Evolutionary conservation across 2,797 vertebrate genomes (phyloP).

Genomic region (Neosilurus mollespiculum): DNA sequence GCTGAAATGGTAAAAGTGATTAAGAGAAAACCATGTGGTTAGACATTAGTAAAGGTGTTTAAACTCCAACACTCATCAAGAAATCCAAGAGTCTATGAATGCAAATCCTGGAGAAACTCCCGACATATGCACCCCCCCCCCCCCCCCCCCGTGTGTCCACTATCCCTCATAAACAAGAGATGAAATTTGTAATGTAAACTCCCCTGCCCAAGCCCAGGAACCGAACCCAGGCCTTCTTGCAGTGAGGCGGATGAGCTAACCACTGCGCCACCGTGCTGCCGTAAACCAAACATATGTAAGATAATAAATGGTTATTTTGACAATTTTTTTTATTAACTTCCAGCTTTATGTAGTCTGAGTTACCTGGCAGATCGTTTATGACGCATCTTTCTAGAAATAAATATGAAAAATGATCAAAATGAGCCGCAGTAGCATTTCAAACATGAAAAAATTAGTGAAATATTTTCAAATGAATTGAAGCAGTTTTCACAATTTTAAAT

Average conservation of each 20-base stretch:
- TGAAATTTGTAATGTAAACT: too few species aligned
- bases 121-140: background rate
- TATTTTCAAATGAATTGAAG: background rate
- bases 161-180: background rate
- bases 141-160: background rate
- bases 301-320: too few species aligned
- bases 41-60: background rate
- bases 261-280: too few species aligned
- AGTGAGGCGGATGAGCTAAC: too few species aligned
- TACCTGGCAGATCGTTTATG: too few species aligned
- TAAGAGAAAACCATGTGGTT: background rate
- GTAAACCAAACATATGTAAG: too few species aligned
- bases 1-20: background rate
- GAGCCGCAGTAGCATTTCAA: too few species aligned
- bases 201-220: too few species aligned
- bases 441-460: too few species aligned
- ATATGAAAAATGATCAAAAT: background rate
- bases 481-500: background rate
- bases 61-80: background rate
- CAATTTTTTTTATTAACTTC: too few species aligned
- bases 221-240: too few species aligned
- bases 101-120: background rate
- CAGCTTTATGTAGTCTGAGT: too few species aligned
- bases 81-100: background rate
- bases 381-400: background rate